These are phyloP conservation scores for Plecotus auritus DNA, from an alignment of 2,113 vertebrate species.

Conservation along the genomic window DNA sequence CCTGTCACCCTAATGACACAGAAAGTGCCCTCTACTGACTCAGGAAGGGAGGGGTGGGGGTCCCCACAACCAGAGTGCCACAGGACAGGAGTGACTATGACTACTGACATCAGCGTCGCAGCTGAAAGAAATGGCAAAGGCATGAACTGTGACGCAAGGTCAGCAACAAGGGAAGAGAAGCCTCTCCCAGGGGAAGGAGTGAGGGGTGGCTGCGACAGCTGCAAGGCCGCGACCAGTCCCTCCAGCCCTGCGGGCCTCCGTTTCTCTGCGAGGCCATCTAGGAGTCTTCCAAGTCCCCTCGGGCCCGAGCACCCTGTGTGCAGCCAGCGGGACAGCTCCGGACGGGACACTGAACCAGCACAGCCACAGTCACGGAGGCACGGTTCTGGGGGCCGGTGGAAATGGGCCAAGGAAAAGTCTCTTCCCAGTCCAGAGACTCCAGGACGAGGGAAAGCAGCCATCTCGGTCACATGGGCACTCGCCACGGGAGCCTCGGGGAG, in stretches of 20 bases:
- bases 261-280: neutral
- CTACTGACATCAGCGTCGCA: rapidly evolving
- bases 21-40: neutral
- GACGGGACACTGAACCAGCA: neutral
- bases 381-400: neutral
- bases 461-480: neutral
- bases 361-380: neutral
- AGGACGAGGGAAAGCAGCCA: neutral
- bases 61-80: neutral
- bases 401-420: slow-evolving; percentile 11
- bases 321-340: neutral
- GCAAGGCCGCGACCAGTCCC: neutral
- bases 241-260: neutral
- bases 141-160: neutral
- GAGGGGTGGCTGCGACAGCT: neutral
- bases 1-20: neutral
- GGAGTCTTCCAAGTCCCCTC: neutral
- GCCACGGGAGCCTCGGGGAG: neutral
- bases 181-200: neutral
- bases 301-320: neutral
- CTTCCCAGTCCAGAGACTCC: neutral
- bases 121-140: neutral
- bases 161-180: neutral
- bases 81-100: neutral
- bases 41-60: neutral